Conservation (phyloP, 2,113 vertebrate genomes). For the Anoplopoma fimbria region DNA sequence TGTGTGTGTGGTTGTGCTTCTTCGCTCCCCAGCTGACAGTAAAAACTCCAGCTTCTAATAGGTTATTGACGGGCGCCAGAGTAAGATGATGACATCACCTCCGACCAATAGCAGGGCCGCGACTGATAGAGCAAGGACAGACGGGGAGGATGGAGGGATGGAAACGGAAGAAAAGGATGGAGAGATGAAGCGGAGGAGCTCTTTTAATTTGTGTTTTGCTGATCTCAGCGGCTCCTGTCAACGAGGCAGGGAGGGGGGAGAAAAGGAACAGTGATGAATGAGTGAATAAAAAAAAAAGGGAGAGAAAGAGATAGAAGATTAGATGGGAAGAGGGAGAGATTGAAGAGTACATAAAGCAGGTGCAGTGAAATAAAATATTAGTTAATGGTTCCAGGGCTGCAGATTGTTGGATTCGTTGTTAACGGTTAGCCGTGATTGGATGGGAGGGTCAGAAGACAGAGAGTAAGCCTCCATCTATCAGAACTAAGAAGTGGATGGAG, state of each 20-base stretch:
- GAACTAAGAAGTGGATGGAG: neutral
- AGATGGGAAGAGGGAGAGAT: neutral
- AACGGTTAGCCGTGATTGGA: slow-evolving; percentile 6
- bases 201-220: slow-evolving; percentile 79
- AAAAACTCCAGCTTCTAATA: slow-evolving; percentile 81
- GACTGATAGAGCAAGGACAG: slow-evolving; percentile 10
- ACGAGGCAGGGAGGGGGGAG: slow-evolving; percentile 10
- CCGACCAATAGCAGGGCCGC: slow-evolving; percentile 77
- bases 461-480: slow-evolving; percentile 14
- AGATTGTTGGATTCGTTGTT: slow-evolving; percentile 27
- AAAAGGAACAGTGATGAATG: slow-evolving; percentile 55
- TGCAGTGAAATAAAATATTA: slow-evolving; percentile 41
- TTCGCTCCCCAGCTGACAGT: slow-evolving; percentile 76
- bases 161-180: slow-evolving; percentile 18
- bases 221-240: slow-evolving; percentile 74
- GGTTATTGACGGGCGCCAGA: slow-evolving; percentile 81
- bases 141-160: slow-evolving; percentile 30
- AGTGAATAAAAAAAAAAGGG: slow-evolving; percentile 40
- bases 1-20: slow-evolving; percentile 3
- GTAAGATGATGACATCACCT: slow-evolving; percentile 83
- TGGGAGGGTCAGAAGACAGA: neutral
- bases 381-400: slow-evolving; percentile 32
- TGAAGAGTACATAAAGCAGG: slow-evolving; percentile 36
- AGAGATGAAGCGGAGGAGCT: slow-evolving; percentile 21
- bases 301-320: slow-evolving; percentile 26